These are phyloP conservation scores for Temnothorax longispinosus DNA, from an alignment of 1,140 invertebrate genomes.

Conservation along the genomic window DNA sequence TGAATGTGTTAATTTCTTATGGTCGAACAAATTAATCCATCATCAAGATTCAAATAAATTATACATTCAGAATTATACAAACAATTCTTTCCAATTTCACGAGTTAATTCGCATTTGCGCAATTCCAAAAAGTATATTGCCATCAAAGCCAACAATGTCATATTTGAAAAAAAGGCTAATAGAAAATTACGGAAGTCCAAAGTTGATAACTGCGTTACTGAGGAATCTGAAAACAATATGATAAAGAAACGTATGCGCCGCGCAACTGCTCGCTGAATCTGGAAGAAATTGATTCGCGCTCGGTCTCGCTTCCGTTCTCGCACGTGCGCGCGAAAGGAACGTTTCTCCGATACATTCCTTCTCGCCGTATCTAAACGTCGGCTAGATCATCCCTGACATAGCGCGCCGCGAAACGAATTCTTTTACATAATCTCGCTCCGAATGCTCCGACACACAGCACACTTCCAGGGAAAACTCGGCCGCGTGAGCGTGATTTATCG, in stretches of 20 bases:
- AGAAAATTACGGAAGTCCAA: not conserved
- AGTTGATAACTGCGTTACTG: not conserved
- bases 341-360: slow-evolving; percentile 39
- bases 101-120: not conserved
- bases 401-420: slow-evolving; percentile 11
- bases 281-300: slow-evolving; percentile 38
- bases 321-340: slow-evolving; percentile 31
- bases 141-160: too few species aligned
- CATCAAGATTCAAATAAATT: not conserved
- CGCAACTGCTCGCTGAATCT: not conserved
- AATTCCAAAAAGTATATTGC: not conserved
- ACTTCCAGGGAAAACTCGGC: slow-evolving; percentile 52
- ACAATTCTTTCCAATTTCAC: not conserved
- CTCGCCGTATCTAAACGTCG: slow-evolving; percentile 1
- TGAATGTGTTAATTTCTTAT: not conserved
- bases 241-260: not conserved
- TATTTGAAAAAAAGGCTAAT: not conserved
- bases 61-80: not conserved
- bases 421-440: slow-evolving; percentile 39
- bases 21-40: not conserved
- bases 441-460: not conserved
- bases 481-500: slow-evolving; percentile 56
- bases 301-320: not conserved
- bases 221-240: not conserved
- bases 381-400: slow-evolving; percentile 12